These are phyloP conservation scores for Mus caroli DNA, from an alignment of 2,797 vertebrate species.

Conservation along the genomic window DNA sequence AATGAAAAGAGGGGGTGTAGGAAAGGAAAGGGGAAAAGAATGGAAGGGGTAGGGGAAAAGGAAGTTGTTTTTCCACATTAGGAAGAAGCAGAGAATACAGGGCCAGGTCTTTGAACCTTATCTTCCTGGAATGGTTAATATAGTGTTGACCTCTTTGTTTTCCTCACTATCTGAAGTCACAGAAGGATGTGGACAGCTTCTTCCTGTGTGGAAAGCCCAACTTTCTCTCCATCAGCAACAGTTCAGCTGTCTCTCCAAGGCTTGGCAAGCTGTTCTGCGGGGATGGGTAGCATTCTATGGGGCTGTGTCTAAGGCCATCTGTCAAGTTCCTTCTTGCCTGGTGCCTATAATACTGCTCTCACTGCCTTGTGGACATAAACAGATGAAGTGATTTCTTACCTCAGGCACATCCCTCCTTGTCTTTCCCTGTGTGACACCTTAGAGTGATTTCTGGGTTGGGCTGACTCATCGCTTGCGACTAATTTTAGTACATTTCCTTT, in stretches of 20 bases:
- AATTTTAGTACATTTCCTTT: slow-evolving; percentile 65
- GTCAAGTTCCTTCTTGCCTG: slow-evolving; percentile 41
- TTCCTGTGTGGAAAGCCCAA: slow-evolving; percentile 10
- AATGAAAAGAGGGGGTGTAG: background rate
- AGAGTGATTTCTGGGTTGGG: slow-evolving; percentile 57
- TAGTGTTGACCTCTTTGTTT: background rate
- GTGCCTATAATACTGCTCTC: slow-evolving; percentile 31
- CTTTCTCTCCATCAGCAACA: background rate
- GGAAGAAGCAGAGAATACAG: background rate
- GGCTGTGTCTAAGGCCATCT: background rate
- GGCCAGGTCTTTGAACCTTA: background rate
- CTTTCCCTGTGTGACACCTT: background rate
- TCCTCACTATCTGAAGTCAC: background rate
- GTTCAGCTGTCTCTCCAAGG: background rate
- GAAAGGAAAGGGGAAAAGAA: background rate
- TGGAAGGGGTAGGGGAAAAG: background rate
- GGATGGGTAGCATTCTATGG: background rate
- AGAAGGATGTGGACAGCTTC: background rate
- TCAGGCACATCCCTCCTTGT: slow-evolving; percentile 13
- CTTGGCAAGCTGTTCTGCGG: background rate
- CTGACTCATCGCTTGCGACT: slow-evolving; percentile 69
- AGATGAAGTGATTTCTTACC: slow-evolving; percentile 6
- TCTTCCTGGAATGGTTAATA: background rate
- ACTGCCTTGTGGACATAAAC: slow-evolving; percentile 42
- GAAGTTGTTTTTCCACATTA: background rate